Evolutionary conservation across 2,113 vertebrate genomes (phyloP).

Genomic region (Xiphophorus maculatus): DNA sequence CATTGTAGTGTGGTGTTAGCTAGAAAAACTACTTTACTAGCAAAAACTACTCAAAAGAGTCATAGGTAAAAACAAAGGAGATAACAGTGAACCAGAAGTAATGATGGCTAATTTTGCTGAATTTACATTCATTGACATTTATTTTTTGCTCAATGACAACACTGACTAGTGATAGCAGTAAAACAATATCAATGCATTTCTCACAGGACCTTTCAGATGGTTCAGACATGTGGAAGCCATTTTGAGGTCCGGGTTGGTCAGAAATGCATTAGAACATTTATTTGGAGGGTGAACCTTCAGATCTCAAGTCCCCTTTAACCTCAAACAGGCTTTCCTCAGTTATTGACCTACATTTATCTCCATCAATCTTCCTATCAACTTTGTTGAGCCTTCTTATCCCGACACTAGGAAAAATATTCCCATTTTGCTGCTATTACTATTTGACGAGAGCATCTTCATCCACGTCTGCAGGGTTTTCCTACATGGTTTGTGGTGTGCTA

Average conservation of each 20-base stretch:
- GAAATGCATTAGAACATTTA: background rate
- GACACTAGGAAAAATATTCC: background rate
- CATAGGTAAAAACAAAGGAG: no score
- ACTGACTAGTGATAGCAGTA: no score
- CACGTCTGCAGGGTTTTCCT: background rate
- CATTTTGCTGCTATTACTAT: background rate
- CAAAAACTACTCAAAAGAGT: no score
- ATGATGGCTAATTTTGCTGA: no score
- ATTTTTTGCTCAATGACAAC: no score
- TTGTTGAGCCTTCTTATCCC: background rate
- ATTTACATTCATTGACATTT: no score
- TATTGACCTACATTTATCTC: background rate
- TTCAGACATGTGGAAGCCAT: background rate
- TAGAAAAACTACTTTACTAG: no score
- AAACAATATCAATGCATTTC: no score
- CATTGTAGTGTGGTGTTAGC: no score
- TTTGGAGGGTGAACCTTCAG: background rate
- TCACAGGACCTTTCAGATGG: background rate
- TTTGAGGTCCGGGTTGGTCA: background rate
- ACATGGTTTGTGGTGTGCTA: background rate
- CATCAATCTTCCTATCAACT: background rate
- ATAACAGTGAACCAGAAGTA: no score
- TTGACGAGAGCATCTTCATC: background rate
- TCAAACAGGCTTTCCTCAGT: background rate
- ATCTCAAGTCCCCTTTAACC: background rate